Evolutionary conservation across 2,797 vertebrate species (phyloP).

Genomic region (Urophycis tenuis): DNA sequence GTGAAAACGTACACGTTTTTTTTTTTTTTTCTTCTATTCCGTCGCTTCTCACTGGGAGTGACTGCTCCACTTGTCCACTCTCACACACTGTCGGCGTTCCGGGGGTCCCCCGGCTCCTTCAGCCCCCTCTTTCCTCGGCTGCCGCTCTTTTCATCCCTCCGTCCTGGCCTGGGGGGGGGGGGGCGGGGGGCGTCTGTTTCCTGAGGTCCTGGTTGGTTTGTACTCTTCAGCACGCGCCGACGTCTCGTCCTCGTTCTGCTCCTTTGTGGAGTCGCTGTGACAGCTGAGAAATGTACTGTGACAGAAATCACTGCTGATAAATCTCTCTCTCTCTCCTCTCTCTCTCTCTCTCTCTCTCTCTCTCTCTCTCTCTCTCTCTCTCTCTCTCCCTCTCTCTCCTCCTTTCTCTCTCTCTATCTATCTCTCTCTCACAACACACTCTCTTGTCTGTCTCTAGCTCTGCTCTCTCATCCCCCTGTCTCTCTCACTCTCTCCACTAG

Average conservation of each 20-base stretch:
- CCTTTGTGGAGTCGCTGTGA: not conserved
- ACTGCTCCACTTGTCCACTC: no score
- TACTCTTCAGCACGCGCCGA: not conserved
- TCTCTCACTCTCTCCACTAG: not conserved
- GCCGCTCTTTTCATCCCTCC: not conserved
- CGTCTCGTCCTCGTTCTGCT: no score
- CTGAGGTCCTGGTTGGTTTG: not conserved
- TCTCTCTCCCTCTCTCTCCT: not conserved
- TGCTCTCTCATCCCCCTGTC: not conserved
- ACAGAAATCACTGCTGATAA: not conserved
- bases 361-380: not conserved
- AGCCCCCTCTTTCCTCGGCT: not conserved
- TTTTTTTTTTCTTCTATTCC: no score
- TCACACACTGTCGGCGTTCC: no score
- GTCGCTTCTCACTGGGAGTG: no score
- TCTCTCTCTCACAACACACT: not conserved
- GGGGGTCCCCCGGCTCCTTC: no score
- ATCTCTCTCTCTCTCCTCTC: not conserved
- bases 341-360: no score
- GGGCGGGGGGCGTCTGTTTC: no score
- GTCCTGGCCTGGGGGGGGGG: not conserved
- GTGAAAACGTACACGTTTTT: no score
- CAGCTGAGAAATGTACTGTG: not conserved
- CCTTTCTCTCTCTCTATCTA: not conserved
- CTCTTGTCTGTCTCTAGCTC: constrained; percentile 13